Conservation (phyloP, 2,888 invertebrate species). For the Tetramorium bicarinatum region DNA sequence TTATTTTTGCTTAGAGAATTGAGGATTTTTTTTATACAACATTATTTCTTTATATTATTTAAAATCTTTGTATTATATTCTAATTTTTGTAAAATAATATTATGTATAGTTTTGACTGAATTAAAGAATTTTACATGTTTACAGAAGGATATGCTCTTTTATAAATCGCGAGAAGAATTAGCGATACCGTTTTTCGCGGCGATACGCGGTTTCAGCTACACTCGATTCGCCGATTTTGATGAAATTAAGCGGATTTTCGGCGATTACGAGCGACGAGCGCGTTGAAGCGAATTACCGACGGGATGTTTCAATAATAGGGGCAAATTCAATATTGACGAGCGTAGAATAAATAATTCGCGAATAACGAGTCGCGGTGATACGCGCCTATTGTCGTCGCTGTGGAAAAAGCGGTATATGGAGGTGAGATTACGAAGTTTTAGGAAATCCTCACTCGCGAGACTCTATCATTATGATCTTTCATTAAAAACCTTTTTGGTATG, state of each 20-base stretch:
- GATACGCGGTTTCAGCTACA: slow-evolving; percentile 10
- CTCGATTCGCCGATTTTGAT: slow-evolving; percentile 36
- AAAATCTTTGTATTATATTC: neutral
- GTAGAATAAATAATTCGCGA: slow-evolving; percentile 50
- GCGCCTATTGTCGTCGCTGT: slow-evolving; percentile 19
- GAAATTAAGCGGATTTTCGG: slow-evolving; percentile 49
- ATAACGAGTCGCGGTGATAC: slow-evolving; percentile 14
- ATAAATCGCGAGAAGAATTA: slow-evolving; percentile 16
- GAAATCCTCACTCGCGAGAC: neutral
- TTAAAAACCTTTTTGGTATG: slow-evolving; percentile 6
- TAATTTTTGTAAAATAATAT: neutral
- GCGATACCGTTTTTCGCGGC: slow-evolving; percentile 24
- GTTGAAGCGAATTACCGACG: slow-evolving; percentile 34
- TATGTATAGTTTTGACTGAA: neutral
- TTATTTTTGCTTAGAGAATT: neutral
- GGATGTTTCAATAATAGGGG: slow-evolving; percentile 43
- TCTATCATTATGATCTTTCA: slow-evolving; percentile 18
- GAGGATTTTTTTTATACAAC: neutral
- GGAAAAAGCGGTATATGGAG: slow-evolving; percentile 9
- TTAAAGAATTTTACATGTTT: neutral
- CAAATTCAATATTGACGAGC: slow-evolving; percentile 52
- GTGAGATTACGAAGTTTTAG: slow-evolving; percentile 5
- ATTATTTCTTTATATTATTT: slow-evolving; percentile 1
- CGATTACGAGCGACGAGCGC: slow-evolving; percentile 30
- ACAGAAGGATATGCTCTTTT: neutral